Evolutionary conservation across 1,140 invertebrate genomes (phyloP), one percentile per base, ranked within the genome.

Genomic region (Ganaspis sp.): DNA sequence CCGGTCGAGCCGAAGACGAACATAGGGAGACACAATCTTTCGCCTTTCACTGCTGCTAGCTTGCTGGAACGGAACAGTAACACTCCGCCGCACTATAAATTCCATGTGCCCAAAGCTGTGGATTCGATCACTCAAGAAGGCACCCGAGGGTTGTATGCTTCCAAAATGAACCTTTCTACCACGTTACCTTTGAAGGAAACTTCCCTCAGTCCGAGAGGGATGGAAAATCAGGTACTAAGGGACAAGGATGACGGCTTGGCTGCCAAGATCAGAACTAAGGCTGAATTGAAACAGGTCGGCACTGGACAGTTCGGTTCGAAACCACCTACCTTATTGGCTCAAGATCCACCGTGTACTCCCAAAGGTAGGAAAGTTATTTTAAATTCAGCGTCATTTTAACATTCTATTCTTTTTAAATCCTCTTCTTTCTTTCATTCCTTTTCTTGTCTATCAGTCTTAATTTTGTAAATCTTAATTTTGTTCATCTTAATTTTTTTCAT

Each of bases 261-360:
- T 9, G 94, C 95, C 11, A 92, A 96, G 82, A 96, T 96, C 80
- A 92, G 95, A 70, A 97, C 96, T 2, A 96, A 96, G 90, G 96
- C 94, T 2, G 96, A 97, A 90, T 88, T 96, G 19, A 97, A 96
- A 90, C 95, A 95, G 85, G 89, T 90, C 37, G 87, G 86, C 2
- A 86, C 84, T 6, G 87, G 84, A 38, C 88, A 89, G 69, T 87
- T 87, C 75, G 34, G 72, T 53, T 82, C 83, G 73, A 89, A 89
- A 72, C 74, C 87, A 0, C 75, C 82, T 4, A 40, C 76, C 0
- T 29, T 76, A 9, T 74, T 78, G 15, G 49, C 77, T 9, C 86
- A 88, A 72, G 87, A 90, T 69, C 64, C 79, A 58, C 80, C 80
- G 9, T 64, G 70, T 9, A 87, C 83, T n/a, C 86, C 88, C 2